Evolutionary conservation across 2,113 vertebrate genomes (phyloP), one percentile per base, ranked within the genome.

Genomic region (Phaetusa simplex): DNA sequence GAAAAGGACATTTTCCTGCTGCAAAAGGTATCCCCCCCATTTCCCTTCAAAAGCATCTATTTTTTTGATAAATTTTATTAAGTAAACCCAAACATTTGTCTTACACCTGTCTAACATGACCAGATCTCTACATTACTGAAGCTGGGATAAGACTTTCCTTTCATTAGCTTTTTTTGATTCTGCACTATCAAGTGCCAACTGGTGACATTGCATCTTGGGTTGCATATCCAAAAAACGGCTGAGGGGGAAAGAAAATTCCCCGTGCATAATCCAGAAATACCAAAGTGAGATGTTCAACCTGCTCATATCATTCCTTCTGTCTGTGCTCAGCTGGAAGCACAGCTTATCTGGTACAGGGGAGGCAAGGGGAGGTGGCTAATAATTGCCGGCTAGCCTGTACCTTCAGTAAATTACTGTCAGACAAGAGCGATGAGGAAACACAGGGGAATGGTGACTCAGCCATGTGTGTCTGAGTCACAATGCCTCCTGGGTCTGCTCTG

Each of bases 371-470:
- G 32, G n/a, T 70, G 80, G 38, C 34, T 90, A 55, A 53, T 66
- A 71, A 64, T 67, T 81, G 81, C 59, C 9, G 2, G 36, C 59
- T 62, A 52, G 69, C n/a, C 36, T 70, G 22, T 74, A 47, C n/a
- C 40, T 66, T 50, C 64, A 34, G 40, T 67, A 78, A 83, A 67
- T 43, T 66, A 21, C 50, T 64, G 82, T 42, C 72, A 84, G 82
- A 29, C 17, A 50, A 27, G 23, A 81, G 67, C 67, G 58, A 9
- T 22, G 62, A 80, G 79, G 67, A 88, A 65, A 50, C 72, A 74
- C 29, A n/a, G 80, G 76, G 71, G 80, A 92, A 66, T 5, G 18
- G 77, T 97, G 95, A 96, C 72, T 95, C 95, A 96, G 77, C 27
- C 27, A 3, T 59, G 76, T 64, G 50, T 90, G 40, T 81, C 90